phyloP scores from a whole-genome alignment of 2,797 vertebrate species.

The Semotilus atromaculatus region DNA sequence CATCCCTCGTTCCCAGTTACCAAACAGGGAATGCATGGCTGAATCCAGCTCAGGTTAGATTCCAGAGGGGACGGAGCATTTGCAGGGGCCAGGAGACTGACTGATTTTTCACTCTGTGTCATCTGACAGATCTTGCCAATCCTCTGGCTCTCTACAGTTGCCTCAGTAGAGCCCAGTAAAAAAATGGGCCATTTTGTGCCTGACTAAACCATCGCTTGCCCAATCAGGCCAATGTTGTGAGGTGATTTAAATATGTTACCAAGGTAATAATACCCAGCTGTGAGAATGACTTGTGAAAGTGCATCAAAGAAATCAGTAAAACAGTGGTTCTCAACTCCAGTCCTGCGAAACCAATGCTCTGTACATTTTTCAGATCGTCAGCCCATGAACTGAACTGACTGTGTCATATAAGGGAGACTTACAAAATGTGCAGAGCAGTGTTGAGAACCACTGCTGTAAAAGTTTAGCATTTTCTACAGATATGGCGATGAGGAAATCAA shows the following conservation, averaged over 20 bases:
- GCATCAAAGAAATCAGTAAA: not conserved
- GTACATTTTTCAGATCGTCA: not conserved
- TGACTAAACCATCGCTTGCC: not conserved
- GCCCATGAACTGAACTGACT: not conserved
- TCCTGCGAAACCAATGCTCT: not conserved
- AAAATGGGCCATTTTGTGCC: not conserved
- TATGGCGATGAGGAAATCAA: not conserved
- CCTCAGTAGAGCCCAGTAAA: not conserved
- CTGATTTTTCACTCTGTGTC: slow-evolving; percentile 54
- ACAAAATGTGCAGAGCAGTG: not conserved
- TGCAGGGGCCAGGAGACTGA: slow-evolving; percentile 54
- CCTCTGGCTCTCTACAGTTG: slow-evolving; percentile 9
- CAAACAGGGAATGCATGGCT: slow-evolving; percentile 46
- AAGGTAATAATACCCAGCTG: not conserved
- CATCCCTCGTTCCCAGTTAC: slow-evolving; percentile 23
- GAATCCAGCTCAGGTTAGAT: slow-evolving; percentile 52
- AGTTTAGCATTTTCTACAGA: not conserved
- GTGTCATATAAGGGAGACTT: not conserved
- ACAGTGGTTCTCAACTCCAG: not conserved
- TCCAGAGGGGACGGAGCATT: slow-evolving; percentile 48
- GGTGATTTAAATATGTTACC: not conserved
- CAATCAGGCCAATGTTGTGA: not conserved
- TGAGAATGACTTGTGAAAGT: not conserved
- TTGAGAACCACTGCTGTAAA: not conserved
- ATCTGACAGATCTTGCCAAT: slow-evolving; percentile 20